A percentile compares a stretch with the other conserved stretches of the same genome.
Evolutionary conservation across 1,140 invertebrate species (phyloP).

Genomic region (Subanguina moxae): DNA sequence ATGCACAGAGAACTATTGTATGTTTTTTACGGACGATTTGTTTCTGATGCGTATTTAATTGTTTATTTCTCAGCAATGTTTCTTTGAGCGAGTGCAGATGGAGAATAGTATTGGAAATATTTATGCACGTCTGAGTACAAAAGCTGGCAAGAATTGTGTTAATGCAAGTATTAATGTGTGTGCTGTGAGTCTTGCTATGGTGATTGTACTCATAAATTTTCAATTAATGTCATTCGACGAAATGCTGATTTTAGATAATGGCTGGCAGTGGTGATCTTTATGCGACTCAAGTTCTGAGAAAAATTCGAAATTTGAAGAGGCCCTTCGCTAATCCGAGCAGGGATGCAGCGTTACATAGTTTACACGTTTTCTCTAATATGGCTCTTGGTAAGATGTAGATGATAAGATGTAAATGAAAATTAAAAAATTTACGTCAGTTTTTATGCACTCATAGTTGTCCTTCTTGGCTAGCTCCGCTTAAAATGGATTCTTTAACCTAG

Average conservation of each 20-base stretch:
- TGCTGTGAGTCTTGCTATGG: slow-evolving; percentile 27
- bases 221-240: no score
- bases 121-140: background rate
- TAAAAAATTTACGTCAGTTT: no score
- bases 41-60: background rate
- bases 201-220: background rate
- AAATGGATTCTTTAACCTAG: no score
- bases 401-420: no score
- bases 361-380: slow-evolving; percentile 38
- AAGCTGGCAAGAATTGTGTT: slow-evolving; percentile 29
- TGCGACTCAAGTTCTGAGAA: slow-evolving; percentile 24
- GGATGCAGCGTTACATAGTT: slow-evolving; percentile 31
- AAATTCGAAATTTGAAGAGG: slow-evolving; percentile 32
- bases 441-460: no score
- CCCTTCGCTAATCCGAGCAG: slow-evolving; percentile 13
- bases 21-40: background rate
- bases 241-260: slow-evolving; percentile 29
- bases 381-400: slow-evolving; percentile 21
- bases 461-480: no score
- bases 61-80: slow-evolving; percentile 37
- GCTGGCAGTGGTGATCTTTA: slow-evolving; percentile 43
- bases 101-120: slow-evolving; percentile 15
- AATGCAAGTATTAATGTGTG: slow-evolving; percentile 29
- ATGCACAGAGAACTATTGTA: slow-evolving; percentile 26
- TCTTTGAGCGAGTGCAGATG: background rate